These are phyloP conservation scores for Ladona fulva DNA, from an alignment of 1,140 invertebrate genomes.

Conservation along the genomic window DNA sequence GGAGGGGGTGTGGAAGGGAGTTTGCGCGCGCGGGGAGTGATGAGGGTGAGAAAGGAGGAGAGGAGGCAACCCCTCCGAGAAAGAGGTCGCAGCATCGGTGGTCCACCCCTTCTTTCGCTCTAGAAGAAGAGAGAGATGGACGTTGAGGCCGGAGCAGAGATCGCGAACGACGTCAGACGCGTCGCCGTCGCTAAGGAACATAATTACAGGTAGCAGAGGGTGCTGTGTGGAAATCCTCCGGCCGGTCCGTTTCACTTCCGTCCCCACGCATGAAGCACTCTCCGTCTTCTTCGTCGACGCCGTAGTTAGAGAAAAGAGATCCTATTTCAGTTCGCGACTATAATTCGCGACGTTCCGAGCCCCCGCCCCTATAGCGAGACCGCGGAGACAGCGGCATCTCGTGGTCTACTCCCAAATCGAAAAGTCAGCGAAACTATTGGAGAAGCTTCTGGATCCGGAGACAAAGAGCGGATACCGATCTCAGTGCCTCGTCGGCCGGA, in stretches of 20 bases:
- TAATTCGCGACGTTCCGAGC: no score
- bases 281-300: not conserved
- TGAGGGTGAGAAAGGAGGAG: not conserved
- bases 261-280: not conserved
- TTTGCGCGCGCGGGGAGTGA: not conserved
- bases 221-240: not conserved
- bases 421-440: no score
- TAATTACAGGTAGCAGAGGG: constrained; percentile 8
- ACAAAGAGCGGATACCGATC: no score
- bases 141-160: not conserved
- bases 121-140: constrained; percentile 9
- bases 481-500: no score
- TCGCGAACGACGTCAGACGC: not conserved
- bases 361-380: no score
- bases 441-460: no score
- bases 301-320: not conserved
- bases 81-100: constrained; percentile 6
- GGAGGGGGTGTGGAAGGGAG: not conserved
- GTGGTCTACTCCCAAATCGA: no score
- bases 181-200: not conserved
- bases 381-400: no score
- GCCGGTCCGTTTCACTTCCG: not conserved
- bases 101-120: constrained; percentile 6
- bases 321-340: not conserved
- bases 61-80: constrained; percentile 1